Evolutionary conservation across 2,113 vertebrate genomes (phyloP), one percentile per base, ranked within the genome.

Genomic region (Picathartes gymnocephalus): DNA sequence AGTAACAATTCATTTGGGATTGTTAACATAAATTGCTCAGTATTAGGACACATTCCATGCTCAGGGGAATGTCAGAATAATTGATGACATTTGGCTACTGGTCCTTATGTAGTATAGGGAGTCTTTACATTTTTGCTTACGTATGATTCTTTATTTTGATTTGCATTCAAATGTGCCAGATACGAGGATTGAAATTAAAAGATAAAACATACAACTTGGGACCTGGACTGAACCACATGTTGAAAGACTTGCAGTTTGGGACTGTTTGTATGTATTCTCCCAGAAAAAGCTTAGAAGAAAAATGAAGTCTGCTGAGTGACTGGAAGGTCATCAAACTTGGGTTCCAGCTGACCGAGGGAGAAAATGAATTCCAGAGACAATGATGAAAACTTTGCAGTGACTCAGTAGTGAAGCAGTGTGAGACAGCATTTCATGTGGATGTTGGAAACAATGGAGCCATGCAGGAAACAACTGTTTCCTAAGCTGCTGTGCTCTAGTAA

Each of bases 21-120:
- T 90, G 88, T 86, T 88, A 90, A 44, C 51, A 73, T 56, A 92
- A 92, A 96, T 87, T 87, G 65, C 83, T 88, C 58, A 87, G 68
- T 64, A 93, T 92, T 95, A 94, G 81, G 78, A 90, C 61, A 65
- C 88, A 96, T 96, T 96, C 86, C 85, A 71, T 53, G 45, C 53
- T 53, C 70, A 88, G 88, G 72, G 82, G 95, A 93, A 96, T 90
- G 95, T 96, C 95, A 96, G 45, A 60, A 76, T 92, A 94, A 97
- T 92, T 88, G 89, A 97, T 96, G 92, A 69, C 82, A 79, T 96
- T 94, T 96, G 93, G 95, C 93, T 96, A 93, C 90, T 45, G 86
- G 76, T 95, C 65, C 79, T 64, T 53, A 23, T 86, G 60, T 61
- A 70, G 61, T 57, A 81, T 35, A 78, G 53, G 45, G 69, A 93